Percentiles rank a stretch among this genome's conserved stretches.
These are phyloP conservation scores for Zaprionus africanus DNA, from an alignment of 1,140 invertebrate species.

Conservation along the genomic window DNA sequence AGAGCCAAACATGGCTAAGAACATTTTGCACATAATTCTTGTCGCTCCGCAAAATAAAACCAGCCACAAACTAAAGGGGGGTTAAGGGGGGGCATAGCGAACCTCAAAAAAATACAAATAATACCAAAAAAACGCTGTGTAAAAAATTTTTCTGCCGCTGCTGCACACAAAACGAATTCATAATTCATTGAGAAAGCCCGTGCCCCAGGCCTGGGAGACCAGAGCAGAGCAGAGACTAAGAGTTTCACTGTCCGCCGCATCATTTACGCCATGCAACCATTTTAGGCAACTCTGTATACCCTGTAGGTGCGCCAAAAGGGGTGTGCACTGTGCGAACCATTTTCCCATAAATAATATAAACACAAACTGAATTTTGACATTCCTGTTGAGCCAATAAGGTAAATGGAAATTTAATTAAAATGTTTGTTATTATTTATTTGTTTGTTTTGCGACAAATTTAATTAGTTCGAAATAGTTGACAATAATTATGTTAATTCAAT, in stretches of 20 bases:
- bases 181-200: conserved; percentile 49
- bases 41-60: conserved; percentile 23
- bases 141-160: conserved; percentile 38
- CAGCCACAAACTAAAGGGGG: conserved; percentile 36
- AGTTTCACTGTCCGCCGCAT: conserved; percentile 34
- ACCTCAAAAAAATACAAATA: conserved; percentile 8
- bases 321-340: not conserved
- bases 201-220: conserved; percentile 15
- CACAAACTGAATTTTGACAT: not conserved
- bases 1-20: conserved; percentile 49
- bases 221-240: conserved; percentile 16
- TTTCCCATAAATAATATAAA: not conserved
- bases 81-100: not conserved
- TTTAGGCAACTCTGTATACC: conserved; percentile 1
- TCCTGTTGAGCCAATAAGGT: not conserved
- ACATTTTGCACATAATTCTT: conserved; percentile 58
- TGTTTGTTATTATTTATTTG: not conserved
- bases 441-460: not conserved
- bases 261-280: conserved; percentile 28
- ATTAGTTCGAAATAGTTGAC: not conserved
- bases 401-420: not conserved
- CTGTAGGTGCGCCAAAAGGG: conserved; percentile 3
- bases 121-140: not conserved
- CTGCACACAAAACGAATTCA: conserved; percentile 55
- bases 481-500: not conserved